phyloP scores from a whole-genome alignment of 2,888 invertebrate genomes.

The Campoplex capitator region DNA sequence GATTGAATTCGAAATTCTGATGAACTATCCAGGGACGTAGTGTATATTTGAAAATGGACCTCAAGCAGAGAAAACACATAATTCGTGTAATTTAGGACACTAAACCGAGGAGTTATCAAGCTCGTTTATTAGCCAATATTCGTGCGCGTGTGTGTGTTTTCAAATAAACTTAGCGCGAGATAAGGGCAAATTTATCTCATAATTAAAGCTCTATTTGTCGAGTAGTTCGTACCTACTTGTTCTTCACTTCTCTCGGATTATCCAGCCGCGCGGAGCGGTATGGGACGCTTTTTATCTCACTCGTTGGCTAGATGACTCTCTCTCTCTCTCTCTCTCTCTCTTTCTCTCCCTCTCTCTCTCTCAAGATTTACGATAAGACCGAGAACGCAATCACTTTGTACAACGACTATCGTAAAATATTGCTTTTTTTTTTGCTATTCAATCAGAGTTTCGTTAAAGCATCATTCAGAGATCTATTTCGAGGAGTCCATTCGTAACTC shows the following conservation, averaged over 20 bases:
- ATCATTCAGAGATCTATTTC: background rate
- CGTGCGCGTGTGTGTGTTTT: background rate
- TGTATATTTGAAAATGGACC: constrained; percentile 10
- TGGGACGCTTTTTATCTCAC: background rate
- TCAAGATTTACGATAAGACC: constrained; percentile 2
- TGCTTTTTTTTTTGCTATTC: constrained; percentile 15
- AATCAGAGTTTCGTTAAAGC: background rate
- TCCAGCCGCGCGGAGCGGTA: constrained; percentile 1
- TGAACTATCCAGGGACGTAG: background rate
- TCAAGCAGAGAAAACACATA: background rate
- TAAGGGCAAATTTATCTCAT: constrained; percentile 55
- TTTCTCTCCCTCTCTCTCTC: too few species aligned
- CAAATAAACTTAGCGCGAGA: constrained; percentile 43
- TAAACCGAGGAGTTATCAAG: background rate
- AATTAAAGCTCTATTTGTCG: constrained; percentile 60
- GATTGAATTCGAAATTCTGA: background rate
- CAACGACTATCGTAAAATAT: constrained; percentile 7
- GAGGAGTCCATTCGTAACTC: constrained; percentile 19
- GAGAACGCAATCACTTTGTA: constrained; percentile 1
- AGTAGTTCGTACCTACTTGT: constrained; percentile 44
- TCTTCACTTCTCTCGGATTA: constrained; percentile 20
- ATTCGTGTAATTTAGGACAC: background rate
- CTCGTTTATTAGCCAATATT: background rate
- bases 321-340: too few species aligned
- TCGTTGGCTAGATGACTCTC: background rate